phyloP scores from a whole-genome alignment of 2,888 invertebrate species.

The Parthenolecanium corni region DNA sequence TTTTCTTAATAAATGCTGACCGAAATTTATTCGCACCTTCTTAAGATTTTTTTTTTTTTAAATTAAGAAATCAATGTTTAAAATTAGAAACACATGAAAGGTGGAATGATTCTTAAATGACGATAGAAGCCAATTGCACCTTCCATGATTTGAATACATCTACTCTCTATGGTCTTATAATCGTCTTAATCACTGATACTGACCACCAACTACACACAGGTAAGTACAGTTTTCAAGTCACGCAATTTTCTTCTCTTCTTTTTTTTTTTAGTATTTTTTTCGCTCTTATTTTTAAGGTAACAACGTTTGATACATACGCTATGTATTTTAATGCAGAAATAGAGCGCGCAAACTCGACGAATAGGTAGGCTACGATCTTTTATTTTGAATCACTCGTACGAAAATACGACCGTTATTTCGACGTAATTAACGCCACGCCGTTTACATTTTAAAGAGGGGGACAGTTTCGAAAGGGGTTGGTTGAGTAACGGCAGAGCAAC shows the following conservation, averaged over 20 bases:
- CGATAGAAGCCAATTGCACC: constrained; percentile 4
- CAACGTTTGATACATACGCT: constrained; percentile 2
- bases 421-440: too few species aligned
- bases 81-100: constrained; percentile 2
- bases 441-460: too few species aligned
- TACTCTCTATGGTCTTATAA: constrained; percentile 7
- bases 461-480: too few species aligned
- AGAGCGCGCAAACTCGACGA: constrained; percentile 18
- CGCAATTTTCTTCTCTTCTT: constrained; percentile 6
- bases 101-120: constrained; percentile 6
- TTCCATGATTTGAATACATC: constrained; percentile 24
- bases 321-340: neutral
- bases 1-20: too few species aligned
- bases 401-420: neutral
- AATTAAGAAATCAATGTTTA: neutral
- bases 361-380: neutral
- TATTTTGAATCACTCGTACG: constrained; percentile 1
- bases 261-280: too few species aligned
- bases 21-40: too few species aligned
- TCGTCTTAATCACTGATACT: constrained; percentile 25
- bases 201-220: constrained; percentile 22
- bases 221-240: constrained; percentile 15
- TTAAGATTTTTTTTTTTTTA: too few species aligned
- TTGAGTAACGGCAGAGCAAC: too few species aligned
- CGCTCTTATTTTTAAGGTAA: too few species aligned